Conservation (phyloP, 2,888 invertebrate genomes). For the Lathronympha strigana region DNA sequence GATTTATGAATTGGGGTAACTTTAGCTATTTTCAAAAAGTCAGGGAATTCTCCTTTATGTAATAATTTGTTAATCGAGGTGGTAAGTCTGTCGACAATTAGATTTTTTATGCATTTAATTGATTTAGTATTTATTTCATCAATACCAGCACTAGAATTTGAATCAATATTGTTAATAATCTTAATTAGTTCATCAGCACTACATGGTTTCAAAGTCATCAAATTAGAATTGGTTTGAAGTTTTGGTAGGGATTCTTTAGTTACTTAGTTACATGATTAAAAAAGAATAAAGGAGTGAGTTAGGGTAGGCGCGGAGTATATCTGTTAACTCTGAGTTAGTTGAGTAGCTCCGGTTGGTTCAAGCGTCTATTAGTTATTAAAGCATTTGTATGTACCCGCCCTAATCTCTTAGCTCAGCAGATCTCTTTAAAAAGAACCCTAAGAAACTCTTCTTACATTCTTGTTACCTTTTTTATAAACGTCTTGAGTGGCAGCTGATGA, state of each 20-base stretch:
- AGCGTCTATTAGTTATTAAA: no score
- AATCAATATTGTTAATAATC: neutral
- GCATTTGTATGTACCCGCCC: no score
- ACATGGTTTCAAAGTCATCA: neutral
- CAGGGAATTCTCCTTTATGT: neutral
- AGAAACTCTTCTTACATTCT: no score
- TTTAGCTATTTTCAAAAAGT: neutral
- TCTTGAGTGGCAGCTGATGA: no score
- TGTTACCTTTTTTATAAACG: no score
- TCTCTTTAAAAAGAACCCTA: no score
- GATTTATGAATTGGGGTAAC: constrained; percentile 3
- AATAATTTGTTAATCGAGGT: neutral
- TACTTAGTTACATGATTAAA: no score
- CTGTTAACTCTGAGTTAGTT: no score
- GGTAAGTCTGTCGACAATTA: neutral
- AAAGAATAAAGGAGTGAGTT: no score
- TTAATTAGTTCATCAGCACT: constrained; percentile 1
- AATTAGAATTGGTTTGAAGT: neutral
- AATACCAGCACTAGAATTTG: neutral
- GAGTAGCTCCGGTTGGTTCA: no score
- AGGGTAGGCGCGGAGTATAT: no score
- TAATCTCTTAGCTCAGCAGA: no score
- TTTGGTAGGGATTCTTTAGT: neutral
- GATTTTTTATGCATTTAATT: neutral
- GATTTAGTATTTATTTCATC: neutral